Conservation (phyloP, 2,797 vertebrate genomes). For the Vultur gryphus region DNA sequence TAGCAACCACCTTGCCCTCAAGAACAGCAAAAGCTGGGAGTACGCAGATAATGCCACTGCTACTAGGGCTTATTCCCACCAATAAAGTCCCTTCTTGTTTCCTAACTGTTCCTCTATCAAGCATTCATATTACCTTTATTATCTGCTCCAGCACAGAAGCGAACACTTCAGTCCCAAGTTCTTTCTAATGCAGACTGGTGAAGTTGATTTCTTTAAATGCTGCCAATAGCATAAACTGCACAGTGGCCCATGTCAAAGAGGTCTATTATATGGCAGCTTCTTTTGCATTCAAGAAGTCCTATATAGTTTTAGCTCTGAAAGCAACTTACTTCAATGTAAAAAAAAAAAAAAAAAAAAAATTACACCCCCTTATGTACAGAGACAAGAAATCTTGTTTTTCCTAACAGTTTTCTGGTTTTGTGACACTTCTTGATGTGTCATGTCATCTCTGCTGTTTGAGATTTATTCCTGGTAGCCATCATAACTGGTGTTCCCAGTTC, state of each 20-base stretch:
- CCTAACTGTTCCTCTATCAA: background rate
- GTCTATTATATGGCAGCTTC: background rate
- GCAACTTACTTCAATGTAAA: background rate
- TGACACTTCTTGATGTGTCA: background rate
- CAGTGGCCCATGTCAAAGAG: background rate
- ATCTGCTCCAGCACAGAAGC: background rate
- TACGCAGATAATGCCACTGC: background rate
- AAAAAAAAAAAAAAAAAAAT: background rate
- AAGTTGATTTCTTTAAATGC: background rate
- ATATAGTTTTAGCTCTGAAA: background rate
- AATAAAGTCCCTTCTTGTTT: background rate
- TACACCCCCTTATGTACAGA: background rate
- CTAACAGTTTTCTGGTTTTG: background rate
- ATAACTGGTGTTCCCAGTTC: background rate
- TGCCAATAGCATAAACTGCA: background rate
- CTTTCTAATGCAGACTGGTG: background rate
- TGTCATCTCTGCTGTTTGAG: background rate
- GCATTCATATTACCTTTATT: background rate
- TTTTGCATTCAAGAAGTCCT: background rate
- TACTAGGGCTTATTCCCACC: background rate
- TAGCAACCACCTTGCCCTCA: background rate
- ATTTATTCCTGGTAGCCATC: background rate
- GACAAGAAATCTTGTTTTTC: background rate
- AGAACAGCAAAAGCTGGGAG: background rate
- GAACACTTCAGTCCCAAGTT: background rate